Conservation (phyloP, 2,888 invertebrate species). For the Branchellion lobata region DNA sequence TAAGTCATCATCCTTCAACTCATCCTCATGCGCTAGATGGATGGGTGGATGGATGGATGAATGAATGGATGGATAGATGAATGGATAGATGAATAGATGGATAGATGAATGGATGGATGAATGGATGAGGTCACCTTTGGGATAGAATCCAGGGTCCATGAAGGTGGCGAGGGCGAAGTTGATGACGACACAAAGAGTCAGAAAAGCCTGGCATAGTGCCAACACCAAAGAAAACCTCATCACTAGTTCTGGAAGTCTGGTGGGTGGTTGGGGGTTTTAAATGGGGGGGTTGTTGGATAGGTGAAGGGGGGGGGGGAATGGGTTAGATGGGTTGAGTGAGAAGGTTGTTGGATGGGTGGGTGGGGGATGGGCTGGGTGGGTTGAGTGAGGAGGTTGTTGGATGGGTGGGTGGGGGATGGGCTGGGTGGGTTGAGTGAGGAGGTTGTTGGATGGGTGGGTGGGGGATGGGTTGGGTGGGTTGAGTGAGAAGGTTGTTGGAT, state of each 20-base stretch:
- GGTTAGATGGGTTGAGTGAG: no score
- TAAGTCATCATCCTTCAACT: constrained; percentile 86
- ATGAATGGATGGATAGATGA: neutral
- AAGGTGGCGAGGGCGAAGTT: constrained; percentile 98
- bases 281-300: no score
- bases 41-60: neutral
- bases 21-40: constrained; percentile 60
- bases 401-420: no score
- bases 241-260: constrained; percentile 57
- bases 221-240: constrained; percentile 54
- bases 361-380: no score
- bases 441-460: no score
- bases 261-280: neutral
- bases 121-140: constrained; percentile 74
- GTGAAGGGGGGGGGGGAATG: no score
- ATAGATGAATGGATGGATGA: neutral
- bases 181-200: constrained; percentile 94
- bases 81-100: neutral
- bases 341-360: no score
- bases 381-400: no score
- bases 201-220: constrained; percentile 81
- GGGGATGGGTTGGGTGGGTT: no score
- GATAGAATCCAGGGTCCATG: constrained; percentile 98
- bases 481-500: no score
- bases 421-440: no score